Base-by-base conservation (phyloP, 2,797 vertebrate species). In the Yasuhikotakia modesta region DNA sequence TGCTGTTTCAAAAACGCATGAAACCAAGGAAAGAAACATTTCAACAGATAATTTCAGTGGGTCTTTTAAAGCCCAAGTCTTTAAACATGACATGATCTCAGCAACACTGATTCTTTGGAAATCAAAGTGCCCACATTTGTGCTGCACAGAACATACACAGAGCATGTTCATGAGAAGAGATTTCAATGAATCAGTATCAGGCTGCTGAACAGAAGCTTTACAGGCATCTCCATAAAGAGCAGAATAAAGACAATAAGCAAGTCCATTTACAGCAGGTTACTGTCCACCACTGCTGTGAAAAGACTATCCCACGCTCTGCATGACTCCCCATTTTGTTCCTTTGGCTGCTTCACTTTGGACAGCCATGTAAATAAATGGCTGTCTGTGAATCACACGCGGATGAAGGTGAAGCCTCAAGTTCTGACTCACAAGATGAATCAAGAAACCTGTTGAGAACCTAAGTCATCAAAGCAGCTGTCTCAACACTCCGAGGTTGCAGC, bases 391-490 rank as follows among this genome's bases (percentile, higher is more conserved):
- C 83, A 75, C 83, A 81, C 78, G 48, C 32, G 61, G 66, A 72
- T 70, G 52, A 46, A 58, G 46, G 45, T 74, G 63, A 71, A 72
- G 73, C 30, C 79, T 81, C 83, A 78, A 87, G 79, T 89, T 90
- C 89, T 92, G 91, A 93, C 91, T 90, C 91, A 91, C 89, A 89
- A 88, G 87, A 84, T 91, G 90, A 92, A 89, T 90, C 91, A 92
- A 63, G 85, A 85, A 89, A 88, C 92, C 91, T 90, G 91, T 85
- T 68, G 92, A 87, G 90, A 87, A 88, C 83, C 85, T 85, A 86
- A 90, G 91, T 90, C 87, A 86, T 91, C 82, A 71, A 85, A 90
- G 91, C 92, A 93, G 92, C 93, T 94, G 93, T 93, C 90, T 90
- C 91, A 94, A 93, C 89, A 93, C 86, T 87, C 88, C 24, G 76